Conservation (phyloP, 1,140 invertebrate genomes). For the Ceratosolen solmsi region DNA sequence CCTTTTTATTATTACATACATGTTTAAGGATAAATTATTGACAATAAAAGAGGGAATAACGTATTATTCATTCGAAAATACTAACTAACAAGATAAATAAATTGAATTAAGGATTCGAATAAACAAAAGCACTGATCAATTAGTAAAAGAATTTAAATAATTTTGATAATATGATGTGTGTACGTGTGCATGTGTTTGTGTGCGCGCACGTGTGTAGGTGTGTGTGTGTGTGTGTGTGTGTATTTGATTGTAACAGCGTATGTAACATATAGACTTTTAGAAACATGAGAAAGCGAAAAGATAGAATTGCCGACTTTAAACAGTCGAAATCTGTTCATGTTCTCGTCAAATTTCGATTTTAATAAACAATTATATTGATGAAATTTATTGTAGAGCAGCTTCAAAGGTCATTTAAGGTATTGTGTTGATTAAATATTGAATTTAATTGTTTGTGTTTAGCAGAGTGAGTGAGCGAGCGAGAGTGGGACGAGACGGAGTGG, state of each 20-base stretch:
- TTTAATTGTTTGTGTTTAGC: background rate
- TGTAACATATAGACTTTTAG: no score
- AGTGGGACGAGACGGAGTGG: background rate
- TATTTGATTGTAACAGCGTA: no score
- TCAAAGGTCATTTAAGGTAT: background rate
- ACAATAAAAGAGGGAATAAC: background rate
- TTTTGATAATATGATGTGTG: background rate
- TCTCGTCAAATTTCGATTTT: conserved; percentile 1
- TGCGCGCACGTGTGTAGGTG: no score
- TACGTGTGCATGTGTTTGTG: no score
- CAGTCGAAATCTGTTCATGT: background rate
- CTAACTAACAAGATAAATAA: background rate
- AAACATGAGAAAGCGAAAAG: no score
- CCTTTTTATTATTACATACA: background rate
- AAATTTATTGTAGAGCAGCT: background rate
- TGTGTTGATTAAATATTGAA: background rate
- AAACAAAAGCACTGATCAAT: background rate
- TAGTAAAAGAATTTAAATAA: background rate
- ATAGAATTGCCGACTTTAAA: no score
- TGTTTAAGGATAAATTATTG: background rate
- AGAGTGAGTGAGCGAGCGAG: background rate
- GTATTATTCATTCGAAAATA: background rate
- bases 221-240: no score
- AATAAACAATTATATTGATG: background rate
- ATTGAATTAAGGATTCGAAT: background rate